Percentiles rank a stretch among this genome's conserved stretches.
These are phyloP conservation scores for Poeciliopsis occidentalis DNA, from an alignment of 2,113 vertebrate species.

Conservation along the genomic window DNA sequence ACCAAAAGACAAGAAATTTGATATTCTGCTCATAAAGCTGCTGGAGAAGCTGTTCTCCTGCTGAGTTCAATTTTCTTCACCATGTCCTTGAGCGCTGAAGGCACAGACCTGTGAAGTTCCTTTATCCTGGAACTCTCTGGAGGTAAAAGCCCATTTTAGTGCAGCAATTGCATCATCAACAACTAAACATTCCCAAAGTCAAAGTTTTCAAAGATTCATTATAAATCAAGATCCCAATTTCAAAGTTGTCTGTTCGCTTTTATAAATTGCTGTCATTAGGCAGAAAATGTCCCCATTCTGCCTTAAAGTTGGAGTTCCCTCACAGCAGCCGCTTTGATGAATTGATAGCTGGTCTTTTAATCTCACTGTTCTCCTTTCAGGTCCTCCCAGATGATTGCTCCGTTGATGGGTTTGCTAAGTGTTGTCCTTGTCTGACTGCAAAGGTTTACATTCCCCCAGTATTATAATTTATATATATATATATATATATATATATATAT, in stretches of 20 bases:
- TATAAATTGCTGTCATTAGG: conserved; percentile 62
- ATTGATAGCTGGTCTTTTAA: conserved; percentile 68
- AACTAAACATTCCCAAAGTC: conserved; percentile 19
- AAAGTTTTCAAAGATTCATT: conserved; percentile 34
- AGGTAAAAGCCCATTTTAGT: conserved; percentile 13
- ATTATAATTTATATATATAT: too few species aligned
- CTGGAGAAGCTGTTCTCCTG: not conserved
- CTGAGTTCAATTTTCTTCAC: not conserved
- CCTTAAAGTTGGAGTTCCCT: conserved; percentile 58
- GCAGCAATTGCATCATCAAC: not conserved
- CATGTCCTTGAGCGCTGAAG: not conserved
- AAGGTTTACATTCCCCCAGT: conserved; percentile 23
- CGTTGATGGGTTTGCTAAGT: conserved; percentile 55
- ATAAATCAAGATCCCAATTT: conserved; percentile 35
- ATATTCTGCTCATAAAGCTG: conserved; percentile 38
- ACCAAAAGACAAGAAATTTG: conserved; percentile 39
- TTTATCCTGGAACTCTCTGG: conserved; percentile 3
- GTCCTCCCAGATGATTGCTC: conserved; percentile 60
- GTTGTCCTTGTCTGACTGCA: conserved; percentile 53
- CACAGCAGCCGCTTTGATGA: conserved; percentile 61
- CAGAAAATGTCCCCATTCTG: conserved; percentile 55
- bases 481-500: too few species aligned
- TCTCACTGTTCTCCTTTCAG: conserved; percentile 47
- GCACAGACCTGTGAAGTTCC: not conserved
- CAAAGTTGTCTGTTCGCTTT: conserved; percentile 36